Base-by-base conservation (phyloP, 2,888 invertebrate species). In the Melieria crassipennis region DNA sequence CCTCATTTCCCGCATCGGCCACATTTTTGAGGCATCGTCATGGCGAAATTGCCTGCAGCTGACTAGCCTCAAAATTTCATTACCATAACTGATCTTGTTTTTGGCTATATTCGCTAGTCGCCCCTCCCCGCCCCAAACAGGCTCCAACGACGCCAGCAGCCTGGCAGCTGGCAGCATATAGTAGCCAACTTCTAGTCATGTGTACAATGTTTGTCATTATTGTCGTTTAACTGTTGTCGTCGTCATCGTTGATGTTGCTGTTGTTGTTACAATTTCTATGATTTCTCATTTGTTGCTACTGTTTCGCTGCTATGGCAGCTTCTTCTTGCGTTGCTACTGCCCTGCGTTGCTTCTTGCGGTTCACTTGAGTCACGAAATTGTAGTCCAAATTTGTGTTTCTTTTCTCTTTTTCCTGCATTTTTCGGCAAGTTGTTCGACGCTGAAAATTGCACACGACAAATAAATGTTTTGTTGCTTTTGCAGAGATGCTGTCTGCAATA, bases 331-430 rank as follows among this genome's bases (percentile, higher is more conserved):
- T 71, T 68, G 64, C 67, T 56, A 68, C 65, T 63, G 16, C 50
- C 52, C 64, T 61, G 60, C 57, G 47, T 52, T 13, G 77, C 78
- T 82, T 79, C 78, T 80, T 78, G 79, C 79, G 82, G 81, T 82
- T 82, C 82, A 81, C 77, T 81, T 82, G 71, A 81, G 81, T 81
- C 81, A 81, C 81, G 81, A 81, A 79, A 75, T 82, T 64, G 65
- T 67, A 72, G 56, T 70, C 66, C 64, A 60, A 58, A 69, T 71
- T 58, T 68, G 52, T 76, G 71, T 77, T 68, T 77, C 76, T 80
- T 67, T 58, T n/a, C 16, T 30, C 58, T 57, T 63, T 6, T 43
- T 7, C 11, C 50, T 69, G 13, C 64, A n/a, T n/a, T 4, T 30
- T 30, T 30, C 1, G 30, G 30, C 30, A 30, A 30, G 30, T 61